Percentiles rank a stretch among this genome's conserved stretches.
These are phyloP conservation scores for Dryoscopus gambensis DNA, from an alignment of 2,113 vertebrate species.

Conservation along the genomic window DNA sequence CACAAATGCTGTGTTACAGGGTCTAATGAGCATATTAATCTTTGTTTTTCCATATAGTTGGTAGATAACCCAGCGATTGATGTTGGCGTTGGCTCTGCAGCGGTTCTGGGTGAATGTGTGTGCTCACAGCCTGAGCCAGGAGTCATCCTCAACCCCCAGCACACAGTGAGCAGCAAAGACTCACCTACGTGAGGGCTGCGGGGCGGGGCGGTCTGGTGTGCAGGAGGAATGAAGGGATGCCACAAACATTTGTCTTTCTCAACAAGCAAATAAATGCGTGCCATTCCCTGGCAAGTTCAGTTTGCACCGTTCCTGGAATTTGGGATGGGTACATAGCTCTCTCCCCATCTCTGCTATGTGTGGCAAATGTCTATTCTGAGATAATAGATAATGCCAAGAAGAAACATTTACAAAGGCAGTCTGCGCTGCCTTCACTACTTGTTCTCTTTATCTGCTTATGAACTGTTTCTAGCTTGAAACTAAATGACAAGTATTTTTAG, in stretches of 20 bases:
- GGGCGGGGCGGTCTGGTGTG: neutral
- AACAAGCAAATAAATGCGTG: neutral
- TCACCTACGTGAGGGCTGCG: neutral
- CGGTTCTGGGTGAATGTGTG: neutral
- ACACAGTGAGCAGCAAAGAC: neutral
- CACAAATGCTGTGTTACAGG: neutral
- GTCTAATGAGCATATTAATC: constrained; percentile 10
- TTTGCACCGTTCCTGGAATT: neutral
- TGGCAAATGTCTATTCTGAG: neutral
- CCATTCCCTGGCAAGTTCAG: neutral
- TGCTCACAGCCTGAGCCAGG: neutral
- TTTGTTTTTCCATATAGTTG: neutral
- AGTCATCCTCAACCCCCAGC: neutral
- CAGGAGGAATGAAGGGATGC: neutral
- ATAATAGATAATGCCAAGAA: neutral
- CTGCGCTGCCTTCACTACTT: neutral
- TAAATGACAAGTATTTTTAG: neutral
- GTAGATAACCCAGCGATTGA: neutral
- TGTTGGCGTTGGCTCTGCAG: neutral
- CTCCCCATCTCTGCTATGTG: neutral
- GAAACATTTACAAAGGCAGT: neutral
- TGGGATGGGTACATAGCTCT: constrained; percentile 17
- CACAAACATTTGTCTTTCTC: neutral
- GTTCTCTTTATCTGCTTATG: neutral
- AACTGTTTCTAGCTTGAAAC: neutral